phyloP scores from a whole-genome alignment of 2,888 invertebrate genomes.

The Drosophila bunnanda region DNA sequence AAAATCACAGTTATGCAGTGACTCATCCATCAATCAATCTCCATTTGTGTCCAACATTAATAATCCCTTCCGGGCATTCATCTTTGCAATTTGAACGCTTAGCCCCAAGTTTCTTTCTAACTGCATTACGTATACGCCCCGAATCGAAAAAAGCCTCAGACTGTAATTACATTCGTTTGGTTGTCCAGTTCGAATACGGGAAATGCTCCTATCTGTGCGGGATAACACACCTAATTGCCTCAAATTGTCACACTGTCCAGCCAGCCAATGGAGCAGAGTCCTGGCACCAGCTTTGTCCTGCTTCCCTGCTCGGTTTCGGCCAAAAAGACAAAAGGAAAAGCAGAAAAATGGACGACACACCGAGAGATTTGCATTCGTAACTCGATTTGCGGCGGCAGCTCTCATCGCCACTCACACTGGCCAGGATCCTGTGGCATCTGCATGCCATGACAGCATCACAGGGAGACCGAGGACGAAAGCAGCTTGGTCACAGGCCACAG shows the following conservation, averaged over 20 bases:
- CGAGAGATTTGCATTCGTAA: slow-evolving; percentile 75
- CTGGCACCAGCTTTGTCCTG: slow-evolving; percentile 14
- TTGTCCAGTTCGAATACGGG: slow-evolving; percentile 22
- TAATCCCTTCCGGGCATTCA: background rate
- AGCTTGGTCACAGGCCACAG: slow-evolving; percentile 28
- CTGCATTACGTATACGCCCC: slow-evolving; percentile 14
- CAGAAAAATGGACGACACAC: slow-evolving; percentile 37
- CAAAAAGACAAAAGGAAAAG: slow-evolving; percentile 47
- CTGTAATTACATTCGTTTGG: slow-evolving; percentile 24
- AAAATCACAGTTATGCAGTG: background rate
- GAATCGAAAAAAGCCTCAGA: slow-evolving; percentile 2
- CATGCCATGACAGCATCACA: slow-evolving; percentile 31
- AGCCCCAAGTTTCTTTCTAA: background rate
- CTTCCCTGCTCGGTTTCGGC: slow-evolving; percentile 12
- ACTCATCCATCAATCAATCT: slow-evolving; percentile 1
- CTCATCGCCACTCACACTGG: slow-evolving; percentile 26
- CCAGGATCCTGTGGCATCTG: slow-evolving; percentile 30
- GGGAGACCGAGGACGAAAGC: background rate
- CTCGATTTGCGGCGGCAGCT: slow-evolving; percentile 74
- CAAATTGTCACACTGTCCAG: slow-evolving; percentile 68
- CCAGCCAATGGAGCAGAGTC: slow-evolving; percentile 42
- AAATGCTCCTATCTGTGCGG: slow-evolving; percentile 12
- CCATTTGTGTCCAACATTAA: background rate
- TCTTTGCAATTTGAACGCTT: background rate
- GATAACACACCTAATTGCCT: slow-evolving; percentile 62